phyloP scores from a whole-genome alignment of 2,113 vertebrate genomes.

The Ailurus styani region DNA sequence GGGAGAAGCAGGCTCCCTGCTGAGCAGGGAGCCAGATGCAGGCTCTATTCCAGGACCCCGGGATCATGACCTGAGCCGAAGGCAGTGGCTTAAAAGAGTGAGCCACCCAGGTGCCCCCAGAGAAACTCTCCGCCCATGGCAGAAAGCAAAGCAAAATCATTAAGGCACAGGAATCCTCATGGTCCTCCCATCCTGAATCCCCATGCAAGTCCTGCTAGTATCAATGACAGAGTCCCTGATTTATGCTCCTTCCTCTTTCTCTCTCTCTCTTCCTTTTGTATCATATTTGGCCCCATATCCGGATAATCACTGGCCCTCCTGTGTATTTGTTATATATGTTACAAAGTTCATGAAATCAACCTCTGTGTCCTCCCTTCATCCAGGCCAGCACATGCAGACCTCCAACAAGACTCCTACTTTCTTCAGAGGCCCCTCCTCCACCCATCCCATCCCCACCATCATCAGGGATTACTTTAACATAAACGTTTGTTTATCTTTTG shows the following conservation, averaged over 20 bases:
- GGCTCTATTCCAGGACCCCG: too few species aligned
- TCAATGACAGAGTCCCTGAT: too few species aligned
- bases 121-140: not conserved
- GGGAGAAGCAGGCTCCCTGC: too few species aligned
- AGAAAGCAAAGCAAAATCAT: not conserved
- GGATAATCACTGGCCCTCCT: not conserved
- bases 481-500: not conserved
- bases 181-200: not conserved
- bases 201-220: not conserved
- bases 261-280: not conserved
- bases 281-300: not conserved
- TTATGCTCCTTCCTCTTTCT: not conserved
- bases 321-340: not conserved
- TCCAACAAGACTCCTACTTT: not conserved
- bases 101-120: too few species aligned
- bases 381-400: rapidly evolving
- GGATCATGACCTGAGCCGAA: too few species aligned
- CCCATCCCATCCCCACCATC: too few species aligned
- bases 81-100: too few species aligned
- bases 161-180: not conserved
- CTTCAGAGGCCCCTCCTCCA: not conserved
- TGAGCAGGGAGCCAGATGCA: too few species aligned
- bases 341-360: not conserved
- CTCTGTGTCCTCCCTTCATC: not conserved
- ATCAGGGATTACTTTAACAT: not conserved